These are phyloP conservation scores for Glareola pratincola DNA, from an alignment of 2,113 vertebrate species.

Conservation along the genomic window DNA sequence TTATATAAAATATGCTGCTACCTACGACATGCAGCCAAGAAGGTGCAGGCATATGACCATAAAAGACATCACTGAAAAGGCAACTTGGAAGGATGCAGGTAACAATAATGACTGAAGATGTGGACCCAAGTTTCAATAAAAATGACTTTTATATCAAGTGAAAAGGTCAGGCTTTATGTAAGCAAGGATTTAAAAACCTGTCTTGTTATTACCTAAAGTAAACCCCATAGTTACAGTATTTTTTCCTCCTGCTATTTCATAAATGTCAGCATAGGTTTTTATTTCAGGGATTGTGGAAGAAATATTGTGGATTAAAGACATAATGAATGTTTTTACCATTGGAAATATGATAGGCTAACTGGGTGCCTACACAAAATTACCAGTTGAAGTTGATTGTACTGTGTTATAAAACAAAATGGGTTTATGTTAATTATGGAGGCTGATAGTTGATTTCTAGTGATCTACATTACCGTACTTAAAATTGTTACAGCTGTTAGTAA, in stretches of 20 bases:
- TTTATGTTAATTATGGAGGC: background rate
- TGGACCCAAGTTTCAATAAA: constrained; percentile 12
- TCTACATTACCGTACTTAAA: background rate
- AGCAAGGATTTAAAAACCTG: constrained; percentile 27
- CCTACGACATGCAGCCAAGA: background rate
- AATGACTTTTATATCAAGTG: background rate
- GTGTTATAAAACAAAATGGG: background rate
- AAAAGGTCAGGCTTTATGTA: constrained; percentile 50
- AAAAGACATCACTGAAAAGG: background rate
- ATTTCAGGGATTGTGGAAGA: constrained; percentile 12
- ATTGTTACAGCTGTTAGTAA: background rate
- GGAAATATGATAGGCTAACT: background rate
- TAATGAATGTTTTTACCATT: background rate
- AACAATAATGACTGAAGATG: background rate
- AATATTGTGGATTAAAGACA: background rate
- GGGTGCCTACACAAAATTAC: background rate
- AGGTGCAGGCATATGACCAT: background rate
- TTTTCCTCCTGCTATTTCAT: constrained; percentile 25
- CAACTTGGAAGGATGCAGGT: constrained; percentile 6
- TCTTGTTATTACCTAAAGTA: background rate
- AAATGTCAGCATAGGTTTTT: constrained; percentile 53
- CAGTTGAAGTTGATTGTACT: background rate
- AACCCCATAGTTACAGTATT: background rate
- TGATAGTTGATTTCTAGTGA: background rate
- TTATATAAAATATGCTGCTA: background rate